Conservation (phyloP, 2,888 invertebrate species). For the Catocala fraxini region DNA sequence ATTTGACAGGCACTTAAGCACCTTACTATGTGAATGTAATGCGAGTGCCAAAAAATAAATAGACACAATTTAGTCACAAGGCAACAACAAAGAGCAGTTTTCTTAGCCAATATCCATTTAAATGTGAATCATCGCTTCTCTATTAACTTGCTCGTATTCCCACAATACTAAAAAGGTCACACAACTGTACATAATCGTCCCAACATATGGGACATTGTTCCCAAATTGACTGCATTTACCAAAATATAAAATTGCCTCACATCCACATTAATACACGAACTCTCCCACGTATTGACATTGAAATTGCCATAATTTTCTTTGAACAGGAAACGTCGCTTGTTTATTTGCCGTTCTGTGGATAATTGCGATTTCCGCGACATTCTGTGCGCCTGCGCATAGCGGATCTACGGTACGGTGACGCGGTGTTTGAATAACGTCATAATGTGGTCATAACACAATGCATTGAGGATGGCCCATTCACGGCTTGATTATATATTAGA, state of each 20-base stretch:
- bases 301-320: slow-evolving; percentile 17
- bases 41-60: no score
- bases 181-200: not conserved
- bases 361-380: slow-evolving; percentile 37
- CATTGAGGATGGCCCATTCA: slow-evolving; percentile 4
- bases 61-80: no score
- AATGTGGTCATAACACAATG: slow-evolving; percentile 10
- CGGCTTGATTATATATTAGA: slow-evolving; percentile 6
- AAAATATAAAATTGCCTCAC: slow-evolving; percentile 11
- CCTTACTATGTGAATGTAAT: no score
- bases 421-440: slow-evolving; percentile 2
- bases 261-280: slow-evolving; percentile 6
- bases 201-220: not conserved
- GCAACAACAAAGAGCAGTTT: no score
- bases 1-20: no score
- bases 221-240: not conserved
- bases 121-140: no score
- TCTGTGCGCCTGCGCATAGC: slow-evolving; percentile 13
- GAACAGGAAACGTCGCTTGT: slow-evolving; percentile 40
- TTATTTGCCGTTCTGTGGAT: slow-evolving; percentile 29
- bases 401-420: slow-evolving; percentile 33
- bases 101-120: no score
- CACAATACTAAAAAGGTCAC: not conserved
- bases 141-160: not conserved
- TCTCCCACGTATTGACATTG: slow-evolving; percentile 20